phyloP scores from a whole-genome alignment of 2,888 invertebrate genomes.

The Eilema griseolum region DNA sequence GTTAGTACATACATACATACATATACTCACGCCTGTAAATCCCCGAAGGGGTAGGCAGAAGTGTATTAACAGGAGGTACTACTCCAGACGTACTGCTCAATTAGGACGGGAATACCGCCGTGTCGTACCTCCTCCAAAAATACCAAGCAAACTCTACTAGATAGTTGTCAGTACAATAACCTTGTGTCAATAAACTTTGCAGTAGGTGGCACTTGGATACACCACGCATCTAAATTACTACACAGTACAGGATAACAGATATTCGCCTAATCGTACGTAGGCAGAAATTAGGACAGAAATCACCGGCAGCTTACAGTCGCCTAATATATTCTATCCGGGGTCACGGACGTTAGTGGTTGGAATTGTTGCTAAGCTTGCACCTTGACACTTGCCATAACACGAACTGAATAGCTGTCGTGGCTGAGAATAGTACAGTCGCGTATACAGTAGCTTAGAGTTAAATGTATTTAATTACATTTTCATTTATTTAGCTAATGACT shows the following conservation, averaged over 20 bases:
- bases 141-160: background rate
- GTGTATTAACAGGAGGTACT: no score
- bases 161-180: constrained; percentile 10
- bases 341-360: constrained; percentile 33
- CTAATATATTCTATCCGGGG: constrained; percentile 36
- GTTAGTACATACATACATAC: no score
- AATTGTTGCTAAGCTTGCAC: constrained; percentile 17
- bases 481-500: no score
- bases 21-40: no score
- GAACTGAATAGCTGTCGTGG: constrained; percentile 17
- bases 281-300: constrained; percentile 35
- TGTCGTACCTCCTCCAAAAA: no score
- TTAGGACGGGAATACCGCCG: no score
- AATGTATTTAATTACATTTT: no score
- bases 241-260: constrained; percentile 14
- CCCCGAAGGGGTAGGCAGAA: no score
- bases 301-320: constrained; percentile 25
- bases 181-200: constrained; percentile 20
- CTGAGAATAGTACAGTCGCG: background rate
- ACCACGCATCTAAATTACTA: constrained; percentile 17
- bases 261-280: constrained; percentile 32
- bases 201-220: constrained; percentile 41
- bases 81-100: no score
- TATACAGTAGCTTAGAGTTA: background rate
- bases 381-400: constrained; percentile 35